Percentiles rank a stretch among this genome's conserved stretches.
These are phyloP conservation scores for Echinometra lucunter DNA, from an alignment of 53 echinoderm and acorn worm genomes.

Conservation along the genomic window DNA sequence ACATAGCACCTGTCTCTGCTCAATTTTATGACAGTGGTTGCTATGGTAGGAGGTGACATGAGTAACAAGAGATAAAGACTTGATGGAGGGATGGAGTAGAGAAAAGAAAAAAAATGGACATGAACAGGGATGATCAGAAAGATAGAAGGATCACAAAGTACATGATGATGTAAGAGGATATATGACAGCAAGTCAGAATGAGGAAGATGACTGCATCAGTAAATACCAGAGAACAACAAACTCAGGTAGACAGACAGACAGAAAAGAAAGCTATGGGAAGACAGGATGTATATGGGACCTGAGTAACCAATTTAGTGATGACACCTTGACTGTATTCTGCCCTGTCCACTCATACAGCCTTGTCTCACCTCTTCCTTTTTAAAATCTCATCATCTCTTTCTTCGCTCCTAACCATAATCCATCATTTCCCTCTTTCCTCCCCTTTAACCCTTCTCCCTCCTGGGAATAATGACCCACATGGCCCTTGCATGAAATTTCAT, in stretches of 20 bases:
- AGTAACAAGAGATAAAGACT: background rate
- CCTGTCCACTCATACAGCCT: slow-evolving; percentile 38
- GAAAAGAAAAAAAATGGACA: background rate
- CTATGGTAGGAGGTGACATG: background rate
- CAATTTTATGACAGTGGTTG: background rate
- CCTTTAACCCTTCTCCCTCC: background rate
- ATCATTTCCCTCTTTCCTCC: slow-evolving; percentile 15
- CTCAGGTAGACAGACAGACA: background rate
- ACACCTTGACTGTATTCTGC: background rate
- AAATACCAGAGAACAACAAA: background rate
- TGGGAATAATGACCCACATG: background rate
- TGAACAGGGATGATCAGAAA: background rate
- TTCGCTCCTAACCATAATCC: slow-evolving; percentile 25
- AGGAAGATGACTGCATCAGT: background rate
- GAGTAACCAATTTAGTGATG: slow-evolving; percentile 48
- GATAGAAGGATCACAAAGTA: background rate
- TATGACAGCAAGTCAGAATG: background rate
- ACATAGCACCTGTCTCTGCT: slow-evolving; percentile 17
- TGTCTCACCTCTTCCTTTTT: slow-evolving; percentile 50
- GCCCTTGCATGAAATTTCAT: background rate
- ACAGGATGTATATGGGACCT: background rate
- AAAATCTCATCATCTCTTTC: background rate
- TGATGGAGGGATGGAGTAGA: background rate
- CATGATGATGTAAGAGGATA: background rate
- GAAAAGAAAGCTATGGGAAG: background rate